Evolutionary conservation across 2,113 vertebrate genomes (phyloP).

Genomic region (Diadophis punctatus): DNA sequence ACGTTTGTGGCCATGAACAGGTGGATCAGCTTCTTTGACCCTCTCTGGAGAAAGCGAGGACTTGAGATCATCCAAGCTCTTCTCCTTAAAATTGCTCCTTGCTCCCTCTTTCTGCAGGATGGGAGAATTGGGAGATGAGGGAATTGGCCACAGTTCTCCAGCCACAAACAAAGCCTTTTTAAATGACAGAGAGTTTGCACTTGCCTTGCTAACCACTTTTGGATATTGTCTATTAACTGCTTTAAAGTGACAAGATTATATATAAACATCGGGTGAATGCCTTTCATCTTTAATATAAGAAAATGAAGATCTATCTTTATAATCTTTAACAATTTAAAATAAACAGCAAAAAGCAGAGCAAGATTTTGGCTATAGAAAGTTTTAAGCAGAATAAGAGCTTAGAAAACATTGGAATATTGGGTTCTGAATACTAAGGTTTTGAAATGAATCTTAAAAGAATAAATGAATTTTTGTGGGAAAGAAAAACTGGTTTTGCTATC

Average conservation of each 20-base stretch:
- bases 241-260: not conserved
- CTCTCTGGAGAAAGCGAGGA: not conserved
- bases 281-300: not conserved
- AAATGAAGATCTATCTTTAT: not conserved
- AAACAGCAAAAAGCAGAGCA: not conserved
- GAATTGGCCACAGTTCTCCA: not conserved
- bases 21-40: not conserved
- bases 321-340: not conserved
- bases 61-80: not conserved
- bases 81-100: not conserved
- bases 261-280: not conserved
- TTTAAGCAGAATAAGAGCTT: not conserved
- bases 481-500: not conserved
- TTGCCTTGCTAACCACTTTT: not conserved
- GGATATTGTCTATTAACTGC: not conserved
- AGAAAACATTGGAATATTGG: not conserved
- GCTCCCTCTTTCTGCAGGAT: not conserved
- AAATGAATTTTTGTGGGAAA: not conserved
- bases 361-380: not conserved
- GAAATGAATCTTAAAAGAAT: not conserved
- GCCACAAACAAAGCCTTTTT: not conserved
- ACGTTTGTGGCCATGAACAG: not conserved
- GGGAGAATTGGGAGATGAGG: not conserved
- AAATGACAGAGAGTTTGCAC: not conserved
- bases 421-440: not conserved